Percentiles rank a stretch among this genome's conserved stretches.
phyloP scores from a whole-genome alignment of 2,797 vertebrate genomes.

The Rhabdomys pumilio region DNA sequence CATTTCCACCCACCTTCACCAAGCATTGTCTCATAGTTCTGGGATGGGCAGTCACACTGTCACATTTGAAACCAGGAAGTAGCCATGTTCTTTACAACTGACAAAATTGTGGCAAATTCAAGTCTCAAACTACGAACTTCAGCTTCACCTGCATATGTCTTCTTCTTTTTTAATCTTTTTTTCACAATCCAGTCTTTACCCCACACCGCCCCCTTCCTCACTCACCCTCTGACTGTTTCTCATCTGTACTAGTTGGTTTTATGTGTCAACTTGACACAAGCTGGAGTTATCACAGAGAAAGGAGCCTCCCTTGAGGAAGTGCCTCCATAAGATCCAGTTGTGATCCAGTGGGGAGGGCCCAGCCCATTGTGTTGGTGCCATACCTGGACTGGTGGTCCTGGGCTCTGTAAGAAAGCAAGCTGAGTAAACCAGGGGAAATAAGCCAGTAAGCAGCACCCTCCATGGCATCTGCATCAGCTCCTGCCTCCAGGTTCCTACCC shows the following conservation, averaged over 20 bases:
- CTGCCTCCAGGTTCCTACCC: too few relatives aligned
- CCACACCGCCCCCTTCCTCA: rapidly evolving
- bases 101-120: not conserved
- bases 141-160: not conserved
- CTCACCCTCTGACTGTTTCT: not conserved
- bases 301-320: too few relatives aligned
- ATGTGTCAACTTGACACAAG: not conserved
- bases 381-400: too few relatives aligned
- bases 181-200: not conserved
- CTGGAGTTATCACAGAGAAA: too few relatives aligned
- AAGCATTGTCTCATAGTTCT: not conserved
- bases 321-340: too few relatives aligned
- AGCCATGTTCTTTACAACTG: not conserved
- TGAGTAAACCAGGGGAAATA: too few relatives aligned
- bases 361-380: too few relatives aligned
- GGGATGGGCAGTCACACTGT: not conserved
- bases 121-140: not conserved
- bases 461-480: too few relatives aligned
- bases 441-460: too few relatives aligned
- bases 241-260: not conserved
- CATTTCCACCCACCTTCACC: not conserved
- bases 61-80: not conserved
- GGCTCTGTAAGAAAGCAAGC: too few relatives aligned
- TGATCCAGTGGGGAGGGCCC: too few relatives aligned
- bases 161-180: not conserved